phyloP scores from a whole-genome alignment of 2,888 invertebrate species.

The Phoenoteleia sp. region DNA sequence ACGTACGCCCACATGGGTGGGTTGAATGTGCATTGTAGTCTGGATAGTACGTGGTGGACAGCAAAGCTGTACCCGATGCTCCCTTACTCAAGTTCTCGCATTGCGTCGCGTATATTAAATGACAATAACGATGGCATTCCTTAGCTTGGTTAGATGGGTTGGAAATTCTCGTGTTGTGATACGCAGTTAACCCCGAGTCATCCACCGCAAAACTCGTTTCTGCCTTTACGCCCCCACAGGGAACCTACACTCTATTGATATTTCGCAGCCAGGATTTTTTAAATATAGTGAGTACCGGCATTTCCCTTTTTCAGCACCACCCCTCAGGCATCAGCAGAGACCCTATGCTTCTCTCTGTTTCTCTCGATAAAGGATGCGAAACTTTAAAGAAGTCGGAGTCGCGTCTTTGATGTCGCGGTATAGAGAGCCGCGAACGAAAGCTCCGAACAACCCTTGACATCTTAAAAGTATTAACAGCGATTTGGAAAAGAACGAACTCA shows the following conservation, averaged over 20 bases:
- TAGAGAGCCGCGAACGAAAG: conserved; percentile 72
- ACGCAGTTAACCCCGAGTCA: conserved; percentile 81
- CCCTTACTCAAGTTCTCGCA: conserved; percentile 83
- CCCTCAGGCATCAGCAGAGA: conserved; percentile 60
- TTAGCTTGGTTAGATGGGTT: conserved; percentile 79
- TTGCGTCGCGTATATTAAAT: conserved; percentile 86
- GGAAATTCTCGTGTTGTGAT: conserved; percentile 83
- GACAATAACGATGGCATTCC: conserved; percentile 87
- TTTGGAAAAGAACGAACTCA: conserved; percentile 73
- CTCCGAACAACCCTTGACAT: conserved; percentile 74
- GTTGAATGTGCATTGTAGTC: conserved; percentile 80
- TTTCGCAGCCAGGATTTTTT: conserved; percentile 85
- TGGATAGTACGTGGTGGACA: conserved; percentile 83
- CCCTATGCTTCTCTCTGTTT: conserved; percentile 66
- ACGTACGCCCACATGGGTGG: conserved; percentile 63
- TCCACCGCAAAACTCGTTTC: conserved; percentile 77
- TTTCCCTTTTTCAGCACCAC: conserved; percentile 66
- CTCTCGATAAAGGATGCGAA: conserved; percentile 83
- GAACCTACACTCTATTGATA: conserved; percentile 82
- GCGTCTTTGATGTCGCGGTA: conserved; percentile 83
- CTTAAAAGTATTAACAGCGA: conserved; percentile 81
- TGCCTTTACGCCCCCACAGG: conserved; percentile 64
- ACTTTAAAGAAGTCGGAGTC: conserved; percentile 82
- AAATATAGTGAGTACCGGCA: conserved; percentile 80
- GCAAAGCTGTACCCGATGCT: conserved; percentile 86